phyloP scores from a whole-genome alignment of 2,888 invertebrate species.

The Geotrupes spiniger region DNA sequence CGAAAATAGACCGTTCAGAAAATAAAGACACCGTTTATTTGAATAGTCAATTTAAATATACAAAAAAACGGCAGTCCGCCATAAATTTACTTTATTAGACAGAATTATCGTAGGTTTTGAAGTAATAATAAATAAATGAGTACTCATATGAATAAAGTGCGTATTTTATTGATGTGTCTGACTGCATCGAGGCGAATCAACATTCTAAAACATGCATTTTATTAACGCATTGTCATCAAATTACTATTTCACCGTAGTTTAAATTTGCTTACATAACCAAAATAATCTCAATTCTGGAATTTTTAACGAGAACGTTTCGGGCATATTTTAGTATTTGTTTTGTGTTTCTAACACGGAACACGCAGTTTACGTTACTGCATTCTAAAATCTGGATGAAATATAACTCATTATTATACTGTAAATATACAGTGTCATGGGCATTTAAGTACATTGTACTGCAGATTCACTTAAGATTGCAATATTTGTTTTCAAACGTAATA shows the following conservation, averaged over 20 bases:
- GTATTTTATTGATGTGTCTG: constrained; percentile 16
- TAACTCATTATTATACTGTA: too few relatives aligned
- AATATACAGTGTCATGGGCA: too few relatives aligned
- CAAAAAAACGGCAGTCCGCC: constrained; percentile 15
- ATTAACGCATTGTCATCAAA: constrained; percentile 17
- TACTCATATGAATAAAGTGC: constrained; percentile 16
- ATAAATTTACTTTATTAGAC: constrained; percentile 20
- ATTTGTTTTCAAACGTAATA: too few relatives aligned
- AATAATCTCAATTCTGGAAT: too few relatives aligned
- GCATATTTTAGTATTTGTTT: too few relatives aligned
- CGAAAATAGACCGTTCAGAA: not conserved
- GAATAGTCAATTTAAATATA: constrained; percentile 18
- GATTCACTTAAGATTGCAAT: too few relatives aligned
- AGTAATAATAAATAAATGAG: constrained; percentile 17
- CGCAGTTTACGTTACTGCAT: too few relatives aligned
- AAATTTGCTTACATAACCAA: too few relatives aligned
- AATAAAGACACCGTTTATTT: constrained; percentile 16
- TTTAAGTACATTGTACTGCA: too few relatives aligned
- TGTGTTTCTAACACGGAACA: too few relatives aligned
- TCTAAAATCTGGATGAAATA: too few relatives aligned
- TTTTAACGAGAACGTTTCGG: too few relatives aligned
- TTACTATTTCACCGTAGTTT: constrained; percentile 7
- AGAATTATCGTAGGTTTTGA: constrained; percentile 16
- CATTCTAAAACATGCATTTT: constrained; percentile 15
- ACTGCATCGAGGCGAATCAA: constrained; percentile 12